Evolutionary conservation across 2,797 vertebrate species (phyloP).

Genomic region (Pipistrellus nathusii): DNA sequence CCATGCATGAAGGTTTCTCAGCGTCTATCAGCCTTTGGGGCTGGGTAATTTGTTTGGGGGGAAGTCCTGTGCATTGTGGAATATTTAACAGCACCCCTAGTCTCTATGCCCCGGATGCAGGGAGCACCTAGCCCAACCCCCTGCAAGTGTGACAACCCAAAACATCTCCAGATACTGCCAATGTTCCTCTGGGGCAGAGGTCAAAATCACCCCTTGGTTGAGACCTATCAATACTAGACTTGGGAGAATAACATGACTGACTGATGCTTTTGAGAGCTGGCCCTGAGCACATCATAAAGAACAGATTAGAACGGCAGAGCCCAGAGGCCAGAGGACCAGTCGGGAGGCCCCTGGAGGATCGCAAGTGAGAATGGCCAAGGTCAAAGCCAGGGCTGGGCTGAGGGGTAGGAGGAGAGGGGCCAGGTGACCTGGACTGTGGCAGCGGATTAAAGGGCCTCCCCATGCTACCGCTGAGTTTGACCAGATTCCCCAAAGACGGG

Average conservation of each 20-base stretch:
- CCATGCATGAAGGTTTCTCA: neutral
- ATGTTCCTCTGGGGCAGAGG: neutral
- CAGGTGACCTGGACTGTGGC: neutral
- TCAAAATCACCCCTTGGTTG: neutral
- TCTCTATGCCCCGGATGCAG: neutral
- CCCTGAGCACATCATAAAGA: neutral
- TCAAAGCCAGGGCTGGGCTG: neutral
- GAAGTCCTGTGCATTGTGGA: neutral
- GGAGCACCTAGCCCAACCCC: neutral
- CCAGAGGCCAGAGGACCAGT: neutral
- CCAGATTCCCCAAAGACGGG: neutral
- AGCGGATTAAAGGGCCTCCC: neutral
- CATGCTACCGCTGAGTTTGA: accelerated
- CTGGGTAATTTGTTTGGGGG: neutral
- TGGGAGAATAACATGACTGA: neutral
- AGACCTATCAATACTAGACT: neutral
- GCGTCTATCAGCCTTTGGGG: neutral
- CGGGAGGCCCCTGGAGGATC: neutral
- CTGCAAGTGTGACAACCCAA: neutral
- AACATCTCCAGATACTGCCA: neutral
- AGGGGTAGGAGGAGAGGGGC: neutral
- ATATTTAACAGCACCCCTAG: neutral
- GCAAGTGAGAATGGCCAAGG: neutral
- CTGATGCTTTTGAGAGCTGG: neutral
- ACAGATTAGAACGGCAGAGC: neutral